Conservation (phyloP, 2,888 invertebrate genomes). For the Caradrina clavipalpis region DNA sequence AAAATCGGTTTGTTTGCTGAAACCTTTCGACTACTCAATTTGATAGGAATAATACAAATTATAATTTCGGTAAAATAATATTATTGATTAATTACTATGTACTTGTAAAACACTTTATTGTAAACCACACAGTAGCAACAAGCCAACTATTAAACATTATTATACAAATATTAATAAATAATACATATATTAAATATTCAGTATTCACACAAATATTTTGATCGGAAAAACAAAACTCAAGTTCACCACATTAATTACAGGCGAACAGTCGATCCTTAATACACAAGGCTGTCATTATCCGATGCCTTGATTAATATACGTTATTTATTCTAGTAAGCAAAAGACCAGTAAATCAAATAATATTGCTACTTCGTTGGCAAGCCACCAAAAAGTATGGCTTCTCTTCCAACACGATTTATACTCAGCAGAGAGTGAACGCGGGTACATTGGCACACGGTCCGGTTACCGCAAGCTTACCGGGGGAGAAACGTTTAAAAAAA, state of each 20-base stretch:
- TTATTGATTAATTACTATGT: no score
- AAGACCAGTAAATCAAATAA: conserved; percentile 51
- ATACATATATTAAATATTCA: no score
- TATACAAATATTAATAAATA: no score
- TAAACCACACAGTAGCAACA: no score
- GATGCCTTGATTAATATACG: conserved; percentile 39
- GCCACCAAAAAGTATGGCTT: conserved; percentile 48
- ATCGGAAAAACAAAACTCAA: background rate
- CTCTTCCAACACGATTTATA: conserved; percentile 32
- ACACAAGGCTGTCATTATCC: conserved; percentile 21
- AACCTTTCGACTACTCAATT: no score
- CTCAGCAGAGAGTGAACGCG: conserved; percentile 20
- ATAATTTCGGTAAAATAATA: no score
- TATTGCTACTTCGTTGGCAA: conserved; percentile 42
- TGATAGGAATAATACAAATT: no score
- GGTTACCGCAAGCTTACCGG: conserved; percentile 25
- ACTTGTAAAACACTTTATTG: no score
- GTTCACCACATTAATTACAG: conserved; percentile 9
- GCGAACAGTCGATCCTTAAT: background rate
- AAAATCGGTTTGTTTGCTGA: no score
- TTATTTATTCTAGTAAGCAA: conserved; percentile 49
- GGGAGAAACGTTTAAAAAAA: background rate
- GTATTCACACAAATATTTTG: conserved; percentile 15
- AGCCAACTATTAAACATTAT: no score
- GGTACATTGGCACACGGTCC: conserved; percentile 25